Conservation (phyloP, 2,888 invertebrate genomes). For the Platynereis dumerilii region DNA sequence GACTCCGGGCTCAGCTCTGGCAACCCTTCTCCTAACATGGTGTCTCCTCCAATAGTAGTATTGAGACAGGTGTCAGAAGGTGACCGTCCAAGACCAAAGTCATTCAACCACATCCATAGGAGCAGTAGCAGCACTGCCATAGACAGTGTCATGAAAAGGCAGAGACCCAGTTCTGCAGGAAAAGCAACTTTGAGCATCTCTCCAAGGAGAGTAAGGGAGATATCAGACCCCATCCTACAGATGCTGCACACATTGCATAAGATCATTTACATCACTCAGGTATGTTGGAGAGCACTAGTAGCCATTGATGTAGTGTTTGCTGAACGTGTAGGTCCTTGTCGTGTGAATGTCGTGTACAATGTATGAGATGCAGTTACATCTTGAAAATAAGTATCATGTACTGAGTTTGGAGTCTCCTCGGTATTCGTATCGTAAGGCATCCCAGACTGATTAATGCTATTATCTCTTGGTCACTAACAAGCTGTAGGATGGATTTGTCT, state of each 20-base stretch:
- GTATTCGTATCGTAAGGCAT: no score
- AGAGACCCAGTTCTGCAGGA: slow-evolving; percentile 46
- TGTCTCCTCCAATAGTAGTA: slow-evolving; percentile 36
- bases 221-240: slow-evolving; percentile 61
- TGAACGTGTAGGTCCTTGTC: no score
- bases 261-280: slow-evolving; percentile 52
- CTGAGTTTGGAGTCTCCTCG: no score
- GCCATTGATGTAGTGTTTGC: neutral
- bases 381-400: no score
- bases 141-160: slow-evolving; percentile 17
- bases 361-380: no score
- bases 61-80: neutral
- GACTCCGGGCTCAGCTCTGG: slow-evolving; percentile 60
- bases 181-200: slow-evolving; percentile 56
- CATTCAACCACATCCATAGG: slow-evolving; percentile 22
- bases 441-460: no score
- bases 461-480: no score
- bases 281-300: neutral
- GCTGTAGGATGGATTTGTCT: neutral
- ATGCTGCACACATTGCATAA: slow-evolving; percentile 61
- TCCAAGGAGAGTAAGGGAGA: slow-evolving; percentile 56
- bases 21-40: slow-evolving; percentile 55
- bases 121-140: slow-evolving; percentile 23
- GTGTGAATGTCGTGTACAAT: no score
- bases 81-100: slow-evolving; percentile 11